Conservation (phyloP, 2,888 invertebrate genomes). For the Heliconius cydno region DNA sequence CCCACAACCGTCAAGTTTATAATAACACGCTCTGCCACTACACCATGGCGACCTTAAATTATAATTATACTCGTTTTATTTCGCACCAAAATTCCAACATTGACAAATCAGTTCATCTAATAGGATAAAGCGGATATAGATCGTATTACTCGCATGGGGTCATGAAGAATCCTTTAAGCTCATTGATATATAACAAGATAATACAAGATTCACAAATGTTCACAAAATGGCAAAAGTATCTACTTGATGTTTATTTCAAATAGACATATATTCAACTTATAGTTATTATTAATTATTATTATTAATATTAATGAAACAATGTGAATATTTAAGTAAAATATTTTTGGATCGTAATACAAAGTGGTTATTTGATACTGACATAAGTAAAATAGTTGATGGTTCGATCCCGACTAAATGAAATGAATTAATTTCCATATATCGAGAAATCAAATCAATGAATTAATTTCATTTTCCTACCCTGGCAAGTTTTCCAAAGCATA, state of each 20-base stretch:
- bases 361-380: background rate
- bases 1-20: background rate
- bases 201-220: slow-evolving; percentile 29
- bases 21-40: background rate
- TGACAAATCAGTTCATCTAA: slow-evolving; percentile 40
- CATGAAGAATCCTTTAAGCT: slow-evolving; percentile 48
- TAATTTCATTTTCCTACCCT: background rate
- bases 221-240: slow-evolving; percentile 24
- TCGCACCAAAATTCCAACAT: slow-evolving; percentile 30
- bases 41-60: background rate
- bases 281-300: no score
- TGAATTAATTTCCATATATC: no score
- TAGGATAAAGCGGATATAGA: slow-evolving; percentile 46
- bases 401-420: background rate
- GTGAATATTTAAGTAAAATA: no score
- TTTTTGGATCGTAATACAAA: no score
- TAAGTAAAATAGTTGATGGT: background rate
- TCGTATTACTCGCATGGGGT: slow-evolving; percentile 44
- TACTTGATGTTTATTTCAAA: background rate
- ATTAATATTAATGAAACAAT: background rate
- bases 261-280: background rate
- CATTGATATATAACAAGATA: slow-evolving; percentile 41
- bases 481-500: no score
- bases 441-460: no score
- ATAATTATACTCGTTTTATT: slow-evolving; percentile 32